Evolutionary conservation across 2,888 invertebrate genomes (phyloP).

Genomic region (Phortica okadai): DNA sequence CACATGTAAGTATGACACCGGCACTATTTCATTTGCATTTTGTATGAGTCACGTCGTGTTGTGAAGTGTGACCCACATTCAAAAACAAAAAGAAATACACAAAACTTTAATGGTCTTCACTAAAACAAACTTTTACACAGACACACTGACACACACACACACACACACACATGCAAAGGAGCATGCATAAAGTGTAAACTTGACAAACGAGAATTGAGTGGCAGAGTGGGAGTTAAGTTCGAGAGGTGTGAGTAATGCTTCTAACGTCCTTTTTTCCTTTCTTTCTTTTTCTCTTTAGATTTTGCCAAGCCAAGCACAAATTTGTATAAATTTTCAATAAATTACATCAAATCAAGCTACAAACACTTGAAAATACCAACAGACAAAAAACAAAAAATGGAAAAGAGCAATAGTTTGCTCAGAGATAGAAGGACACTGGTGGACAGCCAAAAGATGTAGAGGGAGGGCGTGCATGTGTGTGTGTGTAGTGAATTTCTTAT

Average conservation of each 20-base stretch:
- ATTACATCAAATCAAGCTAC: conserved; percentile 59
- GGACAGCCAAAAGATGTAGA: not conserved
- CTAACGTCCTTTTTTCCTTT: not conserved
- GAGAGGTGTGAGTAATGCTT: not conserved
- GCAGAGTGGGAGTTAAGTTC: not conserved
- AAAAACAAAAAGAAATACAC: conserved; percentile 30
- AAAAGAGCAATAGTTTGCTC: conserved; percentile 32
- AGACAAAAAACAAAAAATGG: conserved; percentile 10
- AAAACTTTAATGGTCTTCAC: conserved; percentile 12
- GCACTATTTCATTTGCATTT: conserved; percentile 60
- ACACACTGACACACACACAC: not conserved
- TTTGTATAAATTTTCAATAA: conserved; percentile 59
- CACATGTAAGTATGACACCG: not conserved
- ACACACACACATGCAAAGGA: not conserved
- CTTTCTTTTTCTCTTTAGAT: conserved; percentile 23
- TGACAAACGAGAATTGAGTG: conserved; percentile 23
- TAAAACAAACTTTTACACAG: conserved; percentile 23
- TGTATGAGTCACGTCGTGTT: conserved; percentile 53
- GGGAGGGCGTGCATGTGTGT: not conserved
- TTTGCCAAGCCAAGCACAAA: conserved; percentile 57
- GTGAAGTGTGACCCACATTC: conserved; percentile 58
- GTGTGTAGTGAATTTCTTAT: conserved; percentile 39
- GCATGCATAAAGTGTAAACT: conserved; percentile 23
- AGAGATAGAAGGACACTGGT: too few relatives aligned
- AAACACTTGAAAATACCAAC: conserved; percentile 37